Base-by-base conservation (phyloP, 2,888 invertebrate species). In the Ormyrus pomaceus region DNA sequence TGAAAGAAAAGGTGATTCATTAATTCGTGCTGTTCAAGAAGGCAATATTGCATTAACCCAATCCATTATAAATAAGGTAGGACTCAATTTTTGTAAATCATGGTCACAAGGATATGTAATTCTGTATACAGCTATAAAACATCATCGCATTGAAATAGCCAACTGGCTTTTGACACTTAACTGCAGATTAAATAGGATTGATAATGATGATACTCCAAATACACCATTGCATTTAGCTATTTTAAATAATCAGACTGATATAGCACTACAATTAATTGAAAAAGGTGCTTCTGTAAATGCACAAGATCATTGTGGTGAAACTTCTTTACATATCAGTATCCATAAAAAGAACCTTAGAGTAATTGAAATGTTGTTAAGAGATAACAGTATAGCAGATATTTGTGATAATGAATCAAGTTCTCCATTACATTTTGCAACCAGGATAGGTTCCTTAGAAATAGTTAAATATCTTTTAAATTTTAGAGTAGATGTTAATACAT, bases 401-500 rank as follows among this genome's bases (percentile, higher is more conserved):
- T 11, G 58, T 19, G 65, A 77, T 77, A 10, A 5, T 69, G 10
- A 6, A 7, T 58, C 53, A 10, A 62, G 8, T 53, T 77, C 77
- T 46, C 68, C 80, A 45, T 46, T 80, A 6, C 80, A 80, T 56
- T 19, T 80, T 58, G 79, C 79, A n/a, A 71, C 70, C 7, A 68
- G 59, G 46, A 68, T 51, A 9, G 61, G 68, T 53, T 66, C 59
- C 19, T 53, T 68, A 53, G 59, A 75, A 46, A 61, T 13, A 7
- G 9, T 75, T 46, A 3, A 75, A 53, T n/a, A 68, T 46, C 19
- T 75, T 9, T 13, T 75, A 10, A 68, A 13, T 11, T 11, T 53
- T 6, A 61, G 68, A 53, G 53, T 53, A 13, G 13, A 75, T 45
- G 10, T 75, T 45, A 53, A 75, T 68, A 53, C 53, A n/a, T 61